Base-by-base conservation (phyloP, 2,797 vertebrate genomes). In the Apogon hyalosoma region DNA sequence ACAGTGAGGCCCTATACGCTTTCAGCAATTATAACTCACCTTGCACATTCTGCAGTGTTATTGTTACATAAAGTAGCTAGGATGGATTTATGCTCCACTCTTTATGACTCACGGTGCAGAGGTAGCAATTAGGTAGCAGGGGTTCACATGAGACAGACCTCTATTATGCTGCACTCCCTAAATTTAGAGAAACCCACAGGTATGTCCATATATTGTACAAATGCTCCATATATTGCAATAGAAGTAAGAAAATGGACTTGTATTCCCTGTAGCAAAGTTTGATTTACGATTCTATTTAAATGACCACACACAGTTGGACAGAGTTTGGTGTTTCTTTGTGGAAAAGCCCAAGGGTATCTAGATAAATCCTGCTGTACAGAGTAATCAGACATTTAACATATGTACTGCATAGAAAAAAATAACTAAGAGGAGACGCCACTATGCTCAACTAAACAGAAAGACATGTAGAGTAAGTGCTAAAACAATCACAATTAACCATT, bases 221-320 rank as follows among this genome's bases (percentile, higher is more conserved):
- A 66, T 61, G 63, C 67, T 83, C 58, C 49, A 72, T 82, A 77
- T 75, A 71, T 82, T 78, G 73, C 73, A 60, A 75, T 73, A 28
- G 67, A 63, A 62, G 51, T 70, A 75, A 77, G 76, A 72, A 86
- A 90, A 83, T 87, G 38, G 76, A 66, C 75, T 80, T 73, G 40
- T 56, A 51, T 48, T 75, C 64, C 89, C 79, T 21, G 33, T 67
- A 80, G 88, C 84, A 47, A 84, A 59, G 65, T 88, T 76, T 88
- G 90, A 92, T 91, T 90, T 87, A 90, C 75, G 61, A 75, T 77
- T 82, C 79, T 78, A 85, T 88, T 89, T 85, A 84, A 90, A 87
- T 83, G 72, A 71, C 68, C 58, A 33, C 70, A 67, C 38, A 79
- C 33, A 36, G 61, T 85, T 82, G 80, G 64, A 73, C 60, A 73